A percentile compares a stretch with the other conserved stretches of the same genome.
Evolutionary conservation across 2,888 invertebrate genomes (phyloP).

Genomic region (Tetropium fuscum): DNA sequence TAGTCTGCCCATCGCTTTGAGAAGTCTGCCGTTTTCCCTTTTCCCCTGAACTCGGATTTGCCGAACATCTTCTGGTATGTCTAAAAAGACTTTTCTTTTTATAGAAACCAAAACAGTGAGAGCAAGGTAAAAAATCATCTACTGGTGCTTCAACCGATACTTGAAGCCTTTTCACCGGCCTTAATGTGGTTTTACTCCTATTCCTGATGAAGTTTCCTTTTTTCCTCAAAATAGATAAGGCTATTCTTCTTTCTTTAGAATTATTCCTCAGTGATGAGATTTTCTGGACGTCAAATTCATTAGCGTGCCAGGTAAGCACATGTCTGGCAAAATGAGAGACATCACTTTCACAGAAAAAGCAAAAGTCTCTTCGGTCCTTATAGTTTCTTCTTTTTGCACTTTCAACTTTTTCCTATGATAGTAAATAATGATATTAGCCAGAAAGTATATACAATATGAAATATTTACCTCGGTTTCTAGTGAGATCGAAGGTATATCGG

Average conservation of each 20-base stretch:
- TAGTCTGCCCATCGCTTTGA: conserved; percentile 23
- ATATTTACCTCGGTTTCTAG: too few species aligned
- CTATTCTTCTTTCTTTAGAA: neutral
- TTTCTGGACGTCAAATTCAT: neutral
- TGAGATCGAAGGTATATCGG: too few species aligned
- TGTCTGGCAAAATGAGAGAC: conserved; percentile 13
- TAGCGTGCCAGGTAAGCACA: neutral
- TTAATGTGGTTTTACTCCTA: neutral
- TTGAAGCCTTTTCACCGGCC: neutral
- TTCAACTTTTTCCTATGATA: neutral
- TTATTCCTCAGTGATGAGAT: neutral
- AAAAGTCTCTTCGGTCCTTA: conserved; percentile 3
- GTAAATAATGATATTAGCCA: too few species aligned
- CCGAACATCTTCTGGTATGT: conserved; percentile 2
- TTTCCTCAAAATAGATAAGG: neutral
- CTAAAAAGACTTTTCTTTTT: conserved; percentile 1
- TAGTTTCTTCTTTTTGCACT: neutral
- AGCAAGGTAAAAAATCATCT: conserved; percentile 8
- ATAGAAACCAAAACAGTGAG: conserved; percentile 11
- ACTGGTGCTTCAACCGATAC: neutral
- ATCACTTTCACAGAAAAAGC: conserved; percentile 11
- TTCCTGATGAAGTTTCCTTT: neutral
- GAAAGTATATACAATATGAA: too few species aligned
- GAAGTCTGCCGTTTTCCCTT: neutral
- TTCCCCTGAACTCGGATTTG: neutral